These are phyloP conservation scores for Caenorhabditis imperialis DNA, from an alignment of 2,888 invertebrate genomes.

Conservation along the genomic window DNA sequence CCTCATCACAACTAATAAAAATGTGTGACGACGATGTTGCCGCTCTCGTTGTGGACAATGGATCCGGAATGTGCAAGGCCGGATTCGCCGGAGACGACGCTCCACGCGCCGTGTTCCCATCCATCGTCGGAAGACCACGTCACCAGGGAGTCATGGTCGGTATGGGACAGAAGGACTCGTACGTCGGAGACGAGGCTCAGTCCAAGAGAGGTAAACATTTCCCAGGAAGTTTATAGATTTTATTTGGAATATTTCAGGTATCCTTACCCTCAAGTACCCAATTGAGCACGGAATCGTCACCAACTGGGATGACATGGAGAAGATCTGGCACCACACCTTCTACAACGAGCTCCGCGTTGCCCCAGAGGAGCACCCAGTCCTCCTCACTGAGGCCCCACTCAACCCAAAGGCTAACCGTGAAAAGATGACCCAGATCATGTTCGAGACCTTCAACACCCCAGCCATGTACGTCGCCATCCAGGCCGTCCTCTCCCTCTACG, in stretches of 20 bases:
- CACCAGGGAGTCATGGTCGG: constrained; percentile 81
- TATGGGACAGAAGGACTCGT: constrained; percentile 72
- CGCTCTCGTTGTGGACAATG: constrained; percentile 72
- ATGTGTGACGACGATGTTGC: constrained; percentile 90
- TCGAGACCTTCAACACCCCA: constrained; percentile 86
- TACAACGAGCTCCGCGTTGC: constrained; percentile 96
- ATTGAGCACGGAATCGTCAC: constrained; percentile 96
- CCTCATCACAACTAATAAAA: constrained; percentile 2
- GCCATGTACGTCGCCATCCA: constrained; percentile 88
- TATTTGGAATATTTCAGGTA: constrained; percentile 78
- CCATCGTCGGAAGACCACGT: constrained; percentile 86
- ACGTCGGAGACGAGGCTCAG: constrained; percentile 68
- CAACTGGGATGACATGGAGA: constrained; percentile 98
- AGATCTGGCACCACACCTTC: constrained; percentile 98
- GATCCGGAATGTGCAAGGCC: constrained; percentile 83
- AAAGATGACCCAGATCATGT: constrained; percentile 93
- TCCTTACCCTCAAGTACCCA: constrained; percentile 93
- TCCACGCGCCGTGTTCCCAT: constrained; percentile 88
- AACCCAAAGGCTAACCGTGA: constrained; percentile 95
- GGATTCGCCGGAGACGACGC: constrained; percentile 87
- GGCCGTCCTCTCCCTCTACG: constrained; percentile 91
- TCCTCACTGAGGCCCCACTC: constrained; percentile 91
- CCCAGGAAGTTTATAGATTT: too few species aligned
- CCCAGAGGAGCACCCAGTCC: constrained; percentile 93
- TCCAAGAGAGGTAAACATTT: constrained; percentile 84